phyloP scores from a whole-genome alignment of 2,113 vertebrate species.

The Lepidothrix coronata region DNA sequence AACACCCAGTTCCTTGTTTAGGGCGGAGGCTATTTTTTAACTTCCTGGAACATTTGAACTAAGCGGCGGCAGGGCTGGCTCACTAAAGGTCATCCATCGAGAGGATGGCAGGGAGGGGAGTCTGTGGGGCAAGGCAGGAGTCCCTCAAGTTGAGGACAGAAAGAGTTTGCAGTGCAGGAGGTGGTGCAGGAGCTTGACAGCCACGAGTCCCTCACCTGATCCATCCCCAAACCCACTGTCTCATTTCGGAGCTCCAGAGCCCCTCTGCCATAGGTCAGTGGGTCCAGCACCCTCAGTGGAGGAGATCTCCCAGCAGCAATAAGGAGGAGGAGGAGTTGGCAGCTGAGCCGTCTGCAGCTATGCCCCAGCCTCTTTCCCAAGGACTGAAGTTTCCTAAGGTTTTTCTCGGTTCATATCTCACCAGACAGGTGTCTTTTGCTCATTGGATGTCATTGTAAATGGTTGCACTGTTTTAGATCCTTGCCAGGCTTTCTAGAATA shows the following conservation, averaged over 20 bases:
- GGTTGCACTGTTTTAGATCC: conserved; percentile 42
- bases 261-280: not conserved
- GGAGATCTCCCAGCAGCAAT: not conserved
- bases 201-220: not conserved
- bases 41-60: conserved; percentile 59
- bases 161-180: not conserved
- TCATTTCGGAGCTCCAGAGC: not conserved
- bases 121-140: not conserved
- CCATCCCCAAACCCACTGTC: not conserved
- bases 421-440: not conserved
- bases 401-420: conserved; percentile 6
- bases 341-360: not conserved
- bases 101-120: not conserved
- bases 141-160: not conserved
- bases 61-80: not conserved
- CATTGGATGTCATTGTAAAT: conserved; percentile 1
- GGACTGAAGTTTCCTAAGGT: not conserved
- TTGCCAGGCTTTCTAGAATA: conserved; percentile 45
- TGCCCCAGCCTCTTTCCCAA: not conserved
- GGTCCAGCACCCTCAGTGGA: not conserved
- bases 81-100: not conserved
- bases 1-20: conserved; percentile 31
- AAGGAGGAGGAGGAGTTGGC: not conserved
- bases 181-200: not conserved
- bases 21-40: conserved; percentile 26